These are phyloP conservation scores for Drosophila birchii DNA, from an alignment of 2,888 invertebrate genomes.

Conservation along the genomic window DNA sequence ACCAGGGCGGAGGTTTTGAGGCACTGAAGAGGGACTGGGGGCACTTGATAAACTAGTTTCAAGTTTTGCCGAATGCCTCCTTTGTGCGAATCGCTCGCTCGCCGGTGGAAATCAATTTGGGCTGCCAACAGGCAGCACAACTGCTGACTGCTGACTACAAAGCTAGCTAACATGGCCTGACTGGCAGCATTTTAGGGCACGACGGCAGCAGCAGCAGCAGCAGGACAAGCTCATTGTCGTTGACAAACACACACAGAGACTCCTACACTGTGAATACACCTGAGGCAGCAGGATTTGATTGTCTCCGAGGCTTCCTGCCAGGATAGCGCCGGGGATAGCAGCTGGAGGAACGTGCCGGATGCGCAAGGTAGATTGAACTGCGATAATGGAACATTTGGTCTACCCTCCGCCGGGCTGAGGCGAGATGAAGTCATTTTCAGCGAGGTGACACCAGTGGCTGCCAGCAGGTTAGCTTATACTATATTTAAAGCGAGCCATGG, in stretches of 20 bases:
- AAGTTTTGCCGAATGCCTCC: conserved; percentile 35
- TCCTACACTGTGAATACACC: conserved; percentile 15
- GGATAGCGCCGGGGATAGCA: conserved; percentile 12
- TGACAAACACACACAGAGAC: conserved; percentile 12
- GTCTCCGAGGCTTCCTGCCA: conserved; percentile 35
- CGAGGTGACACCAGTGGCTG: neutral
- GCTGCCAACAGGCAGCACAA: conserved; percentile 8
- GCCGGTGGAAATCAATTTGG: conserved; percentile 54
- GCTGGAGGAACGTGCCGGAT: conserved; percentile 40
- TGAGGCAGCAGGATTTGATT: conserved; percentile 53
- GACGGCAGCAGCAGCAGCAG: conserved; percentile 25
- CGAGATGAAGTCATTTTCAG: conserved; percentile 33
- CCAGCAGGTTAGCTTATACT: conserved; percentile 1
- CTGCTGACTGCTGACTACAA: conserved; percentile 46
- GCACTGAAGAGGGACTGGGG: conserved; percentile 11
- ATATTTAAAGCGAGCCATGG: neutral
- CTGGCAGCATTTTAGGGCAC: conserved; percentile 40
- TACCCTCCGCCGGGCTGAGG: conserved; percentile 4
- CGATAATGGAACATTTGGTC: conserved; percentile 37
- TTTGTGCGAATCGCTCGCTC: conserved; percentile 33
- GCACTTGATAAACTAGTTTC: conserved; percentile 55
- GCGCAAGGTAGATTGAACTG: conserved; percentile 43
- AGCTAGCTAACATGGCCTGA: conserved; percentile 45
- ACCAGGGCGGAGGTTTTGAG: neutral
- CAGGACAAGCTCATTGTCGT: conserved; percentile 42